phyloP scores from a whole-genome alignment of 1,140 invertebrate genomes.

The Capitella teleta region DNA sequence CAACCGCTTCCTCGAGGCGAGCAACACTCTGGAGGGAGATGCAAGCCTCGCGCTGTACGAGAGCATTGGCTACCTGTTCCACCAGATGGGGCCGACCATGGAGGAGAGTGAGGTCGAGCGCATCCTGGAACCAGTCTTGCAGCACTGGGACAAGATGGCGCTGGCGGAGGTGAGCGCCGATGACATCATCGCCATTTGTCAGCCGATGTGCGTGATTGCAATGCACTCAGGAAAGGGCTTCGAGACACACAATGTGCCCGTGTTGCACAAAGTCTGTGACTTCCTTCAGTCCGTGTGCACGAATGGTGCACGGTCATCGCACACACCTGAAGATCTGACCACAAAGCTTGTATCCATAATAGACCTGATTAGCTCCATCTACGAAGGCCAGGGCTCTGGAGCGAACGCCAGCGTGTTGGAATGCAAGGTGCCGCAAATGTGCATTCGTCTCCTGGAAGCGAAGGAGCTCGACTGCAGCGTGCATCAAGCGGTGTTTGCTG shows the following conservation, averaged over 20 bases:
- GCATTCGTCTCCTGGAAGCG: not conserved
- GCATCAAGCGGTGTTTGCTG: constrained; percentile 3
- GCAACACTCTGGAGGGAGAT: not conserved
- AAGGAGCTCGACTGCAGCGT: not conserved
- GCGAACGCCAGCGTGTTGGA: not conserved
- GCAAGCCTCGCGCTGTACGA: constrained; percentile 1
- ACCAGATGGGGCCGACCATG: not conserved
- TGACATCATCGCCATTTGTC: constrained; percentile 4
- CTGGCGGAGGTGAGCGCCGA: not conserved
- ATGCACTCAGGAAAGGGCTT: not conserved
- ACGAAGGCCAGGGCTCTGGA: constrained; percentile 4
- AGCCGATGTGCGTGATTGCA: constrained; percentile 8
- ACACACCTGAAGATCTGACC: constrained; percentile 1
- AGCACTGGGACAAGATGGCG: not conserved
- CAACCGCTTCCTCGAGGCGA: not conserved
- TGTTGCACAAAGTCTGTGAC: constrained; percentile 1
- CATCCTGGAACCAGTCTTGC: constrained; percentile 2
- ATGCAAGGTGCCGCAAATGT: not conserved
- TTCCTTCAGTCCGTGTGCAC: constrained; percentile 1
- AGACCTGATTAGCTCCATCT: constrained; percentile 8
- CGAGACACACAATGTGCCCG: not conserved
- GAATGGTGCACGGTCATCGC: not conserved
- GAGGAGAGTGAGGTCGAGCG: not conserved
- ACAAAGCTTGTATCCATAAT: constrained; percentile 3
- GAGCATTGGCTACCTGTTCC: constrained; percentile 7